Evolutionary conservation across 2,113 vertebrate species (phyloP).

Genomic region (Sinocyclocheilus maitianheensis): DNA sequence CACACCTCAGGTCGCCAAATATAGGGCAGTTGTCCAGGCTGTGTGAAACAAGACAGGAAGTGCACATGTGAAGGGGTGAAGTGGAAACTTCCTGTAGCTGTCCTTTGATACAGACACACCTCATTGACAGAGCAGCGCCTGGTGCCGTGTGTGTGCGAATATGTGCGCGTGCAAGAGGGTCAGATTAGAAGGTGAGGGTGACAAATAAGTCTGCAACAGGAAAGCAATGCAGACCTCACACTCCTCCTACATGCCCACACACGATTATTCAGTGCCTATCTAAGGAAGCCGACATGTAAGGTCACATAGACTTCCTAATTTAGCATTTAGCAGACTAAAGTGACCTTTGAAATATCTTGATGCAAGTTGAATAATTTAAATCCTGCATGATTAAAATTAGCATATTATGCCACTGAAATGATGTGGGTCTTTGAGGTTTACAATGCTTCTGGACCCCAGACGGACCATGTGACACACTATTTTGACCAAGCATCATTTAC

Average conservation of each 20-base stretch:
- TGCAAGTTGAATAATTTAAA: background rate
- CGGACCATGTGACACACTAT: slow-evolving; percentile 32
- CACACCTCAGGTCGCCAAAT: background rate
- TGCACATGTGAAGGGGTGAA: slow-evolving; percentile 46
- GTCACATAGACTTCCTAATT: slow-evolving; percentile 6
- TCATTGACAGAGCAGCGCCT: slow-evolving; percentile 57
- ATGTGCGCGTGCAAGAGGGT: slow-evolving; percentile 37
- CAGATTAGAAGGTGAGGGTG: slow-evolving; percentile 50
- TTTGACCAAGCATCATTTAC: slow-evolving; percentile 34
- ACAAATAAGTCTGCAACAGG: slow-evolving; percentile 44
- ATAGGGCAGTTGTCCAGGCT: slow-evolving; percentile 9
- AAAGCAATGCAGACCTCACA: slow-evolving; percentile 44
- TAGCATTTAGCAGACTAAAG: background rate
- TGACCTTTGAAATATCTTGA: background rate
- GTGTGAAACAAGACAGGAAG: slow-evolving; percentile 37
- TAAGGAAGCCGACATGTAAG: background rate
- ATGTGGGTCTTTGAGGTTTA: background rate
- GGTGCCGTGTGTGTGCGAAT: slow-evolving; percentile 41
- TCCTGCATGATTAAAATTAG: background rate
- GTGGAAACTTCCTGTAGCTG: slow-evolving; percentile 62
- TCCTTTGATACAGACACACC: slow-evolving; percentile 69
- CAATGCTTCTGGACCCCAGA: slow-evolving; percentile 4
- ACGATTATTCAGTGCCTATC: background rate
- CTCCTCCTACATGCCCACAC: slow-evolving; percentile 31
- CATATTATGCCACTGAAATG: background rate